Evolutionary conservation across 2,797 vertebrate species (phyloP).

Genomic region (Anolis apletophallus): DNA sequence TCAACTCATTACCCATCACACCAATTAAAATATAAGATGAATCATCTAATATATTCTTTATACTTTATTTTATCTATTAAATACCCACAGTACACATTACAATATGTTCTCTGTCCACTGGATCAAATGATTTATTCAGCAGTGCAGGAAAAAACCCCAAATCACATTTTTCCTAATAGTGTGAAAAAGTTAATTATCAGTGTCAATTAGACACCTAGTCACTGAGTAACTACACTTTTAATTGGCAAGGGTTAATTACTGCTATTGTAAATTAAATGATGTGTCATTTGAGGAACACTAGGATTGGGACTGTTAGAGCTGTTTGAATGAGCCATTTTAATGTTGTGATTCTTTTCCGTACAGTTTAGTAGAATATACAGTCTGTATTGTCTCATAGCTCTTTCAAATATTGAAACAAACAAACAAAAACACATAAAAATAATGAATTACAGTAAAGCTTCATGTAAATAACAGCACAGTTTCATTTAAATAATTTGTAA

Average conservation of each 20-base stretch:
- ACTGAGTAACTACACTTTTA: slow-evolving; percentile 39
- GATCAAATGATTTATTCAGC: slow-evolving; percentile 26
- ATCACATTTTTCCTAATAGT: slow-evolving; percentile 31
- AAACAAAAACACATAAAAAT: fast-evolving
- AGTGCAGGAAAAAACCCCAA: slow-evolving; percentile 21
- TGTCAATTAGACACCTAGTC: slow-evolving; percentile 33
- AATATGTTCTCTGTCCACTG: slow-evolving; percentile 53
- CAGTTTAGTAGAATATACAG: background rate
- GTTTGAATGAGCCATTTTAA: slow-evolving; percentile 2
- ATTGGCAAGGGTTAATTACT: slow-evolving; percentile 50
- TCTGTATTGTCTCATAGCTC: background rate
- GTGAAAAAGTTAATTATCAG: slow-evolving; percentile 42
- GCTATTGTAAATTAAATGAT: background rate
- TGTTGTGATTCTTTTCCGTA: slow-evolving; percentile 20
- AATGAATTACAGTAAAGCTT: background rate
- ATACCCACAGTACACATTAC: slow-evolving; percentile 57
- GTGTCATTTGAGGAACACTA: background rate
- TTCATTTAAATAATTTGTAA: background rate
- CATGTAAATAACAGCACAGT: background rate
- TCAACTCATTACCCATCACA: slow-evolving; percentile 26
- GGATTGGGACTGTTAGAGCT: background rate
- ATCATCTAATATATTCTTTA: slow-evolving; percentile 53
- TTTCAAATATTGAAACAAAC: background rate
- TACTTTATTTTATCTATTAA: slow-evolving; percentile 60
- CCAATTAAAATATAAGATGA: slow-evolving; percentile 38